Evolutionary conservation across 1,140 invertebrate genomes (phyloP).

Genomic region (Hypsibius dujardini): DNA sequence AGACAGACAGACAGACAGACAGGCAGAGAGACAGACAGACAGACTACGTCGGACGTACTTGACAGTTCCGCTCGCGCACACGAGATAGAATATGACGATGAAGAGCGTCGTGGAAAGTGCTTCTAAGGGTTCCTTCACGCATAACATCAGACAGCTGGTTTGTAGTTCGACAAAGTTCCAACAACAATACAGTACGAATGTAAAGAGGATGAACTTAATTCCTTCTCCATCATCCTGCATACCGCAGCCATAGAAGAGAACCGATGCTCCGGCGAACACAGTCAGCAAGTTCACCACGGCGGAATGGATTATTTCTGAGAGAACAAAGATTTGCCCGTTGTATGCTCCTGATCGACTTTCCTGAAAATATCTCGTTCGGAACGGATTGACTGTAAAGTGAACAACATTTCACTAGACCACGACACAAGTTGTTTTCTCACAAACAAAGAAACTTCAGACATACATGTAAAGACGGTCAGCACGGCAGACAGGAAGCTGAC

Average conservation of each 20-base stretch:
- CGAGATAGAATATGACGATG: slow-evolving; percentile 49
- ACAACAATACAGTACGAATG: slow-evolving; percentile 15
- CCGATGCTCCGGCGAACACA: slow-evolving; percentile 39
- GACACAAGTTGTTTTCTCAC: too few relatives aligned
- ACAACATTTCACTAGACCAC: slow-evolving; percentile 1
- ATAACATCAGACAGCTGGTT: slow-evolving; percentile 57
- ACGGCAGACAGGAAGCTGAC: slow-evolving; percentile 56
- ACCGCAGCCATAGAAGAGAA: slow-evolving; percentile 38
- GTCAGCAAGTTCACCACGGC: slow-evolving; percentile 35
- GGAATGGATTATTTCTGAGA: slow-evolving; percentile 17
- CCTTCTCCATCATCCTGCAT: slow-evolving; percentile 11
- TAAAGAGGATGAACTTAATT: background rate
- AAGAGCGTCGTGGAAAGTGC: slow-evolving; percentile 57
- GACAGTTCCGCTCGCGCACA: slow-evolving; percentile 57
- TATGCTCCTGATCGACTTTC: slow-evolving; percentile 21
- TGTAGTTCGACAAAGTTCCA: slow-evolving; percentile 50
- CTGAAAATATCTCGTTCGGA: slow-evolving; percentile 18
- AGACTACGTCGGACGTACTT: too few relatives aligned
- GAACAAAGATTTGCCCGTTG: slow-evolving; percentile 21
- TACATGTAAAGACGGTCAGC: slow-evolving; percentile 46
- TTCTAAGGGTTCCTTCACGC: slow-evolving; percentile 54
- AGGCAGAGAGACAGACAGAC: too few relatives aligned
- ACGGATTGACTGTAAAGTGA: slow-evolving; percentile 19
- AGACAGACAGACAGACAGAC: too few relatives aligned
- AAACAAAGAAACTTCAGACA: too few relatives aligned